These are phyloP conservation scores for Rattus rattus DNA, from an alignment of 2,113 vertebrate species.

Conservation along the genomic window DNA sequence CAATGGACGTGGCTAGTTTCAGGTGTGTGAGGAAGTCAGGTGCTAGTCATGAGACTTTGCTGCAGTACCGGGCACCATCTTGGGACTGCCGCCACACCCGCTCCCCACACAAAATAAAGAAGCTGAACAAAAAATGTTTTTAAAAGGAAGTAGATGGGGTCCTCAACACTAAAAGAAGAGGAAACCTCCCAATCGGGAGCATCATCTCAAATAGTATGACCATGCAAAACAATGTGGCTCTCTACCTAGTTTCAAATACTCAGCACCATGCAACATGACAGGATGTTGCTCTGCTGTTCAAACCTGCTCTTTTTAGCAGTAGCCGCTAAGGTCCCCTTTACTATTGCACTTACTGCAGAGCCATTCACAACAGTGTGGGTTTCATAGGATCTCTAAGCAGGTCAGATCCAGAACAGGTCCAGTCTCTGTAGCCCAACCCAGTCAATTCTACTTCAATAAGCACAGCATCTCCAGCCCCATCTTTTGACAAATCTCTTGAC, in stretches of 20 bases:
- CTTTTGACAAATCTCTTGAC: neutral
- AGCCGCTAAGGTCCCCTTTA: neutral
- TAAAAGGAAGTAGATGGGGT: no score
- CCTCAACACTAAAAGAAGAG: neutral
- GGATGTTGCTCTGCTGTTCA: neutral
- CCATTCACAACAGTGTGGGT: fast-evolving
- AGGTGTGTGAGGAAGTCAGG: no score
- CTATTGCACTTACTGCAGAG: fast-evolving
- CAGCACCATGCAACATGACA: neutral
- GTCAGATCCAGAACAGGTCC: neutral
- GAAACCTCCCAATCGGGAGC: fast-evolving
- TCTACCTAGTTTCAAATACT: neutral
- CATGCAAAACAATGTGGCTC: neutral
- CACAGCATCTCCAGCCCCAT: no score
- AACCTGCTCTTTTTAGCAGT: neutral
- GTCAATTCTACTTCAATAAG: neutral
- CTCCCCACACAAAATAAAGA: no score
- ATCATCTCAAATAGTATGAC: neutral
- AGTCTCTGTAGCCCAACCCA: neutral
- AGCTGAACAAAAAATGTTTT: no score
- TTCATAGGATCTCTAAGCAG: neutral
- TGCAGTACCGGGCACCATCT: no score
- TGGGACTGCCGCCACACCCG: no score
- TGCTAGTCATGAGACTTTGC: no score
- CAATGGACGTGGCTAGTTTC: no score